Base-by-base conservation (phyloP, 2,888 invertebrate genomes). In the Archips xylosteana region DNA sequence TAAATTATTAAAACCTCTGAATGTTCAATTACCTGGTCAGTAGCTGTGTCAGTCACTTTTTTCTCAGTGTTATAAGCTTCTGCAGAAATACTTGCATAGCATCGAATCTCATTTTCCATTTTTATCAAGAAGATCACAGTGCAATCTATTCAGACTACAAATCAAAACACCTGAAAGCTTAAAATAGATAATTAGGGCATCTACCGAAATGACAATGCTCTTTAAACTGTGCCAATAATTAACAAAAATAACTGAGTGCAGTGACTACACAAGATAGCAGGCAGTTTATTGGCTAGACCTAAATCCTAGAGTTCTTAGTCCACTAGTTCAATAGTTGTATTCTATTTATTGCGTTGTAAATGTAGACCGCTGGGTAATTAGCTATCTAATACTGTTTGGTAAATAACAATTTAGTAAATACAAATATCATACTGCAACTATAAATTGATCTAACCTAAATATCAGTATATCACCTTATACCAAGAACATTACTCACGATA, bases 1-100 rank as follows among this genome's bases (percentile, higher is more conserved):
- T 1, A 39, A 39, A 39, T 39, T 39, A 39, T 39, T 39, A 39
- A 39, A 5, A 5, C 39, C 39, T 39, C 39, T 39, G 39, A 5
- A 45, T 32, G 3, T 32, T 57, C 8, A 57, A 15, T 71, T 64
- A 94, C 94, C 89, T 94, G 94, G 61, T 94, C 94, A 75, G 88
- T 85, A 59, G 91, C 89, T 60, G 92, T 87, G 79, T 89, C 89
- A 1, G 92, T 92, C 23, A 83, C 87, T 67, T 94, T 82, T 75
- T 95, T 95, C 87, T 97, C 97, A 80, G 95, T 95, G 81, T 96
- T 92, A 82, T 95, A 96, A 77, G 88, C 89, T 79, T 95, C 92
- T 54, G 83, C 76, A 60, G 80, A 80, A 76, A 94, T 89, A 72
- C 92, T 92, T 70, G 83, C 84, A 78, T 85, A 90, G 78, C 87